phyloP scores from a whole-genome alignment of 2,113 vertebrate species.

The Oryzias woworae region DNA sequence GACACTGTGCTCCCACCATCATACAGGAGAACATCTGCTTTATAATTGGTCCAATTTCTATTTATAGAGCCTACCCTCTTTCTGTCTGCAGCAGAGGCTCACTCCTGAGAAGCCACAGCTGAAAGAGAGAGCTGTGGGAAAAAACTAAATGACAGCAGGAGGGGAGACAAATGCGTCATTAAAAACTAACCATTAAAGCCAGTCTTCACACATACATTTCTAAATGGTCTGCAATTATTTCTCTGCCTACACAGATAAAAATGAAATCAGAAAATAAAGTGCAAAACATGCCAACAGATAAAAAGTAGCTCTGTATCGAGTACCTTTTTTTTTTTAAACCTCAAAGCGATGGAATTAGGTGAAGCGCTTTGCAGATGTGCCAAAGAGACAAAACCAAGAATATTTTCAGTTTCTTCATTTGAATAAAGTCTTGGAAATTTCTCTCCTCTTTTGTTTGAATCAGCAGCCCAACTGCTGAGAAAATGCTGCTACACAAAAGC shows the following conservation, averaged over 20 bases:
- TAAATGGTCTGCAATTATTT: conserved; percentile 19
- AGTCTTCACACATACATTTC: conserved; percentile 20
- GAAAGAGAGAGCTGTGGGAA: conserved; percentile 25
- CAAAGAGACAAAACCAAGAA: no score
- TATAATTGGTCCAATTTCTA: conserved; percentile 75
- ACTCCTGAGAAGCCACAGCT: conserved; percentile 58
- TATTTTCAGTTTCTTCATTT: no score
- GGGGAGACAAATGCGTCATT: conserved; percentile 41
- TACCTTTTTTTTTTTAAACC: no score
- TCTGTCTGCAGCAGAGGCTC: conserved; percentile 60
- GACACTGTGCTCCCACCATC: conserved; percentile 52
- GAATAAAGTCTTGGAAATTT: no score
- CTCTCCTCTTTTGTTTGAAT: no score
- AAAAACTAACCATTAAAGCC: conserved; percentile 50
- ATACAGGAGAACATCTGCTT: conserved; percentile 68
- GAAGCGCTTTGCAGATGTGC: no score
- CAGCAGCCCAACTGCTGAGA: no score
- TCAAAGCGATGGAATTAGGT: no score
- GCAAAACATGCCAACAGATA: not conserved
- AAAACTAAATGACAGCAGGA: conserved; percentile 24
- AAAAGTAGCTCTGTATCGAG: no score
- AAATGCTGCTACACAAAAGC: no score
- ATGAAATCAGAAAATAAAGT: conserved; percentile 16
- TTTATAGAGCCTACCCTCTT: conserved; percentile 72
- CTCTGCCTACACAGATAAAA: conserved; percentile 1